These are phyloP conservation scores for Melanocharis versteri DNA, from an alignment of 2,113 vertebrate species.

Conservation along the genomic window DNA sequence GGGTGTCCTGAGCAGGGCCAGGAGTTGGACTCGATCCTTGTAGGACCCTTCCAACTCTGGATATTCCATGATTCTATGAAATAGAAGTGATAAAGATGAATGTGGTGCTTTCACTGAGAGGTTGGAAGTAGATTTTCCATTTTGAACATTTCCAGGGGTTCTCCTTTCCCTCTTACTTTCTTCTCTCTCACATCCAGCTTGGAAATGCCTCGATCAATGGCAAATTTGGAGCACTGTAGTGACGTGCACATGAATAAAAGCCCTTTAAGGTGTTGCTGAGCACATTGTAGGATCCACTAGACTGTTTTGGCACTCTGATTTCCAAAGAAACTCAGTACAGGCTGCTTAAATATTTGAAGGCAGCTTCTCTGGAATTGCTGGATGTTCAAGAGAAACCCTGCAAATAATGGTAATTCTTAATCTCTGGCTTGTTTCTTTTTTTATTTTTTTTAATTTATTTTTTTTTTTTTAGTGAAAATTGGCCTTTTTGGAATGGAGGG, in stretches of 20 bases:
- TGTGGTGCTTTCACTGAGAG: neutral
- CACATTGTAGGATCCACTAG: neutral
- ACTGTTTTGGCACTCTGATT: neutral
- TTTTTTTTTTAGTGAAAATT: neutral
- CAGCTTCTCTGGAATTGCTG: neutral
- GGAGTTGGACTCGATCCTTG: neutral
- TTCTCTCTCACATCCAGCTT: neutral
- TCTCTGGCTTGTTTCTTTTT: neutral
- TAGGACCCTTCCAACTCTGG: neutral
- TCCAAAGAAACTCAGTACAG: neutral
- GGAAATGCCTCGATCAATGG: neutral
- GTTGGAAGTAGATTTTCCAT: neutral
- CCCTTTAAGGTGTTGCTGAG: neutral
- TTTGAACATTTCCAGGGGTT: neutral
- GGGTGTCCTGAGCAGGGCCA: neutral
- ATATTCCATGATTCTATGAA: neutral
- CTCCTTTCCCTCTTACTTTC: neutral
- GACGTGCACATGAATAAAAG: neutral
- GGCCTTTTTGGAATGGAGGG: neutral
- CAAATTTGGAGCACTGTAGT: neutral
- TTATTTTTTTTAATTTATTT: neutral
- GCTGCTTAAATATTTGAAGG: neutral
- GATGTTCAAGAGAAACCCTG: neutral
- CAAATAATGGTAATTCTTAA: neutral
- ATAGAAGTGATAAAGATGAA: neutral